Evolutionary conservation across 1,140 invertebrate genomes (phyloP), one percentile per base, ranked within the genome.

Genomic region (Cotesia typhae): DNA sequence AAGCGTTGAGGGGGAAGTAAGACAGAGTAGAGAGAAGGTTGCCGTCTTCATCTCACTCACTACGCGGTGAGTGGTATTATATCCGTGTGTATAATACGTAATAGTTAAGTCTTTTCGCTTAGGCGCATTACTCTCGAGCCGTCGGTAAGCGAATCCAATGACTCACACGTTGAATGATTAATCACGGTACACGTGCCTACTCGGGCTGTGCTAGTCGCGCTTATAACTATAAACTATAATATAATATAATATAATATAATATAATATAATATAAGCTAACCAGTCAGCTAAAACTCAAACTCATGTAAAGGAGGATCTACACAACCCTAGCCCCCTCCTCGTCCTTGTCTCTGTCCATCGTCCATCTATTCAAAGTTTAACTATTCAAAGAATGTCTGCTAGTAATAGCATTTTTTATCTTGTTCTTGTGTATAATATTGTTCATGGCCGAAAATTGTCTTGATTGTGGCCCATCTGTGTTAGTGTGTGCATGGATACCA

Each of bases 101-200:
- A 77, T 47, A 47, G 41, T 47, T 47, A 47, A 47, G 41, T 47
- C 41, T 7, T 47, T 47, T 47, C 9, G 41, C 41, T 47, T 47
- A 47, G 41, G 41, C 10, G 41, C 41, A 47, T 74, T 74, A 67
- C 70, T 72, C 72, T 71, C 70, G 9, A 72, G 68, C 72, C 68
- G 71, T 66, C 75, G 75, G 73, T 74, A 76, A 76, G 74, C 74
- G 76, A 78, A 80, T 76, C 41, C 77, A 83, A 82, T 85, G 83
- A 85, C 79, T 84, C 83, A 84, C 77, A 74, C 78, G 76, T 72
- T 78, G 78, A 83, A 83, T 83, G 83, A 85, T 82, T 82, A 82
- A 84, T 83, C 79, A 78, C 77, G 51, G 28, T 57, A 66, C 63
- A 66, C 70, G 63, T 71, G 59, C 63, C 70, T 52, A 12, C 12